A percentile compares a stretch with the other conserved stretches of the same genome.
Evolutionary conservation across 30 jellyfish, hydroid and myxozoan species (phyloP).

Genomic region (Pelagia noctiluca): DNA sequence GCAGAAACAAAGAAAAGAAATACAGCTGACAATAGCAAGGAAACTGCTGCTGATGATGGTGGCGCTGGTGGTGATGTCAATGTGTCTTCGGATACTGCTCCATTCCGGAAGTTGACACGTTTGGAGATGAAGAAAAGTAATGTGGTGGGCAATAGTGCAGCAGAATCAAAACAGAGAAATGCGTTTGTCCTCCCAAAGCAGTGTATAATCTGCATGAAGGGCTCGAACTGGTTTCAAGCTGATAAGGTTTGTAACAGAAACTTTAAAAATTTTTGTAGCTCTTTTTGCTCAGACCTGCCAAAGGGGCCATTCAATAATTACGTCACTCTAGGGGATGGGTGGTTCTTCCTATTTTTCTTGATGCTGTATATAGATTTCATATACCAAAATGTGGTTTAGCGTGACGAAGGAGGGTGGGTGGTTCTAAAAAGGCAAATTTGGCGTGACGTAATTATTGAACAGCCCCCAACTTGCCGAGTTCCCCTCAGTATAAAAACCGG

Average conservation of each 20-base stretch:
- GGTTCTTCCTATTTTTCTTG: no score
- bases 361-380: no score
- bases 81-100: neutral
- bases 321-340: no score
- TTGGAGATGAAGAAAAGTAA: constrained; percentile 30
- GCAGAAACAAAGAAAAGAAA: constrained; percentile 33
- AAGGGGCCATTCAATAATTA: no score
- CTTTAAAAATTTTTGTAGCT: neutral
- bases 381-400: neutral
- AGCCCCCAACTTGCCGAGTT: no score
- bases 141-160: constrained; percentile 27
- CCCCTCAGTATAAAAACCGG: constrained; percentile 5
- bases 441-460: no score
- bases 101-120: constrained; percentile 34
- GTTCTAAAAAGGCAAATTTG: no score
- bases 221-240: constrained; percentile 21
- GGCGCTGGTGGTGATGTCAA: neutral
- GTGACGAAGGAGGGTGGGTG: no score
- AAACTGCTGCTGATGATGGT: constrained; percentile 36
- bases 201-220: constrained; percentile 36
- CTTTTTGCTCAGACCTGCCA: neutral
- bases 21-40: constrained; percentile 41
- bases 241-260: constrained; percentile 2
- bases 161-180: constrained; percentile 57
- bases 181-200: constrained; percentile 54